These are phyloP conservation scores for Mastomys natalensis DNA, from an alignment of 2,113 vertebrate genomes.

Conservation along the genomic window DNA sequence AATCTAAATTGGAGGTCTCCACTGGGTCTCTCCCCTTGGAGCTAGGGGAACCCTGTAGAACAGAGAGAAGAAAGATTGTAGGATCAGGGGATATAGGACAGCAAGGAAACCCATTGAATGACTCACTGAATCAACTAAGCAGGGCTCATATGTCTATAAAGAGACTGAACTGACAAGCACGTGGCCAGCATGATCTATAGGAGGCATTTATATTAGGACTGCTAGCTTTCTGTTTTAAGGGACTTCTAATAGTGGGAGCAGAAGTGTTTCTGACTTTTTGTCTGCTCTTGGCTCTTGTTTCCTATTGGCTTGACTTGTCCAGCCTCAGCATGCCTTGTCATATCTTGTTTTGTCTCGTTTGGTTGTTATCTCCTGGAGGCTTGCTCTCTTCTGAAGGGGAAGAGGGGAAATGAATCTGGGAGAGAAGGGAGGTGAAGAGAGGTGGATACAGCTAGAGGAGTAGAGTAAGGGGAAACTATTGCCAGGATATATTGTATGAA, in stretches of 20 bases:
- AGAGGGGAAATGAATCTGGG: background rate
- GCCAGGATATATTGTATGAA: background rate
- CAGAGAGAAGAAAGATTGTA: background rate
- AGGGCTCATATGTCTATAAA: background rate
- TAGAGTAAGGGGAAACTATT: background rate
- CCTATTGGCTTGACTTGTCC: background rate
- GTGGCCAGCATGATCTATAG: background rate
- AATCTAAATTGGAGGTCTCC: background rate
- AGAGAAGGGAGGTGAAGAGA: no score
- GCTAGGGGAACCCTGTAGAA: background rate
- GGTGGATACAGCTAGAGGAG: background rate
- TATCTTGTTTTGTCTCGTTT: background rate
- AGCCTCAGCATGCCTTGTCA: background rate
- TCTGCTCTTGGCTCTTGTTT: background rate
- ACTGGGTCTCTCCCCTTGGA: no score
- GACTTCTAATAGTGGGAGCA: background rate
- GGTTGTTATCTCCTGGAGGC: background rate
- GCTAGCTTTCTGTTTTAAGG: background rate
- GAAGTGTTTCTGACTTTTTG: background rate
- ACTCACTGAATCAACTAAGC: background rate
- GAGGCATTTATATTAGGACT: background rate
- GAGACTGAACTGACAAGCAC: background rate
- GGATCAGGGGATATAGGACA: background rate
- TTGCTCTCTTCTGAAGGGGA: background rate
- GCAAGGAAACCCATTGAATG: no score